Conservation (phyloP, 2,888 invertebrate genomes). For the Adelognathus sp. region DNA sequence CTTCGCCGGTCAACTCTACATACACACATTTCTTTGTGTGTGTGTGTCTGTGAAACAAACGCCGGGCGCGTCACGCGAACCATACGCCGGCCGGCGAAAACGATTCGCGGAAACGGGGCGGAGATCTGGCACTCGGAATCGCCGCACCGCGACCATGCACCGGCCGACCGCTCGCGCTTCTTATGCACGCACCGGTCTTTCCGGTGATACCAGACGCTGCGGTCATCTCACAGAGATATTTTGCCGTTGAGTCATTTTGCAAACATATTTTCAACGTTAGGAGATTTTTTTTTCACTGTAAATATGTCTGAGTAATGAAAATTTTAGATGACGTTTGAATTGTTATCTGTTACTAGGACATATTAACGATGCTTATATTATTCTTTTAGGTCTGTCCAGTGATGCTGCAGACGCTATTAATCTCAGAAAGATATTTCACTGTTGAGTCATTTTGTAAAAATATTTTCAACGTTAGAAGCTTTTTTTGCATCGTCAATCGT, state of each 20-base stretch:
- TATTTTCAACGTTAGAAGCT: too few species aligned
- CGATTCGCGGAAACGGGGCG: constrained; percentile 54
- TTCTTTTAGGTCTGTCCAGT: too few species aligned
- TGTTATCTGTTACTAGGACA: too few species aligned
- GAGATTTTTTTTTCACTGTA: too few species aligned
- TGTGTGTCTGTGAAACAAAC: constrained; percentile 24
- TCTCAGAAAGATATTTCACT: too few species aligned
- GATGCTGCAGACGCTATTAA: too few species aligned
- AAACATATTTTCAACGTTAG: not conserved
- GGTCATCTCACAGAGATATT: not conserved
- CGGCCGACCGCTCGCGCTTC: not conserved
- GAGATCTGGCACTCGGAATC: constrained; percentile 54
- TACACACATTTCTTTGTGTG: not conserved
- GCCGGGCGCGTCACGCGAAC: constrained; percentile 49
- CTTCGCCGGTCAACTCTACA: constrained; percentile 32
- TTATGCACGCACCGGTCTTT: not conserved
- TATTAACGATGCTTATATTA: too few species aligned
- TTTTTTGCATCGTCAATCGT: too few species aligned
- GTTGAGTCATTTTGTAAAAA: too few species aligned
- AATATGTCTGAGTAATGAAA: too few species aligned
- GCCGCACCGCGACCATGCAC: not conserved
- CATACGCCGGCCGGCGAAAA: constrained; percentile 11
- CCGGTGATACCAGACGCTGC: not conserved
- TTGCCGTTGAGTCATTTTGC: not conserved
- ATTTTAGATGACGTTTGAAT: too few species aligned